Conservation (phyloP, 2,113 vertebrate species). For the Apeltes quadracus region DNA sequence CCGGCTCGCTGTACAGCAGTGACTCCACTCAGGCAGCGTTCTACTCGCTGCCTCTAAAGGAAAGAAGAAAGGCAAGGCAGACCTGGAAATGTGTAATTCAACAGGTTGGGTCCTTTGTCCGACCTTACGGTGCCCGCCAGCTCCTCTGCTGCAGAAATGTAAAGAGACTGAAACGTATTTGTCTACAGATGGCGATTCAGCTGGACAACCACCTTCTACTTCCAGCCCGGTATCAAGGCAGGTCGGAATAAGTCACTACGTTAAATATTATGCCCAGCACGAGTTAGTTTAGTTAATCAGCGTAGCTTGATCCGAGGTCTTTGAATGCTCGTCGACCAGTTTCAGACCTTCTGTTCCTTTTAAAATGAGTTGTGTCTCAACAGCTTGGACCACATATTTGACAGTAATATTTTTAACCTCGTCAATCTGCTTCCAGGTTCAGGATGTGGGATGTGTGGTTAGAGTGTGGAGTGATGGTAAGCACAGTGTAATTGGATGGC, state of each 20-base stretch:
- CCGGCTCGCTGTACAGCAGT: neutral
- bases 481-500: too few species aligned
- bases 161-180: too few species aligned
- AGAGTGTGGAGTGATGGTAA: too few species aligned
- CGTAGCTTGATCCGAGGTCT: neutral
- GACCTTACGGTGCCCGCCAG: neutral
- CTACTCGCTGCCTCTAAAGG: neutral
- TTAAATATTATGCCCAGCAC: neutral
- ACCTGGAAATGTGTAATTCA: conserved; percentile 31
- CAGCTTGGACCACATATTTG: neutral
- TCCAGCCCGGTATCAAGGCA: neutral
- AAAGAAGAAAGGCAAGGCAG: conserved; percentile 25
- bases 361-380: too few species aligned
- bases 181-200: neutral
- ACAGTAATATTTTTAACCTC: neutral
- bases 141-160: neutral
- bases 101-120: conserved; percentile 49
- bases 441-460: too few species aligned
- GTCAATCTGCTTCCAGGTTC: neutral
- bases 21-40: conserved; percentile 7
- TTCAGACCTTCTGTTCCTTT: too few species aligned
- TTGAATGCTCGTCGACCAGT: neutral
- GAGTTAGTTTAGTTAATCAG: neutral
- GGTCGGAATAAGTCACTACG: neutral
- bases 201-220: neutral